These are phyloP conservation scores for Melanargia galathea DNA, from an alignment of 2,888 invertebrate species.

Conservation along the genomic window DNA sequence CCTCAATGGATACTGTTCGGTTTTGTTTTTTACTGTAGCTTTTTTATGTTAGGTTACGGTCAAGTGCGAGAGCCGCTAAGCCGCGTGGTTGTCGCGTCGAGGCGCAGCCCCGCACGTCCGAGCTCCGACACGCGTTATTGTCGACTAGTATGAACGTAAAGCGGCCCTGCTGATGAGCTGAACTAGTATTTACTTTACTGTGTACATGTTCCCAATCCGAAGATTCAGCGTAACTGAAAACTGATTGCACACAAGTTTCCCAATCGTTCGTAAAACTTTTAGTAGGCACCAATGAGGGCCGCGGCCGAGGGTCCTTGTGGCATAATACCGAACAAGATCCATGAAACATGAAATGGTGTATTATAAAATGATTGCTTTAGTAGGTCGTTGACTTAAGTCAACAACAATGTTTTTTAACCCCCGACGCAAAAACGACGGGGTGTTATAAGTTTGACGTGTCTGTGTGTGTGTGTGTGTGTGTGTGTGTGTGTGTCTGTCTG, in stretches of 20 bases:
- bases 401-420: too few species aligned
- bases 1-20: slow-evolving; percentile 24
- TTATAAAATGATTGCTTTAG: too few species aligned
- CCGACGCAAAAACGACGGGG: too few species aligned
- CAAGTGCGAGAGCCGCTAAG: slow-evolving; percentile 38
- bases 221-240: slow-evolving; percentile 39
- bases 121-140: slow-evolving; percentile 58
- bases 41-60: slow-evolving; percentile 34
- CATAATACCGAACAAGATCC: too few species aligned
- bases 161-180: slow-evolving; percentile 52
- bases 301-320: too few species aligned
- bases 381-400: too few species aligned
- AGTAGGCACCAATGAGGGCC: too few species aligned
- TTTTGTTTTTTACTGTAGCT: slow-evolving; percentile 37
- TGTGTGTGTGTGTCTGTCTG: too few species aligned
- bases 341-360: too few species aligned
- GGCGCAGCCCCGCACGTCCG: slow-evolving; percentile 59
- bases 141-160: slow-evolving; percentile 56
- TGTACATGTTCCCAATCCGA: slow-evolving; percentile 36
- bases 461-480: too few species aligned
- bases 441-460: too few species aligned
- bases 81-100: slow-evolving; percentile 57
- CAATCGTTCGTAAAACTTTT: background rate
- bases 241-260: slow-evolving; percentile 19
- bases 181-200: slow-evolving; percentile 55